Conservation (phyloP, 2,113 vertebrate species). For the Conger conger region DNA sequence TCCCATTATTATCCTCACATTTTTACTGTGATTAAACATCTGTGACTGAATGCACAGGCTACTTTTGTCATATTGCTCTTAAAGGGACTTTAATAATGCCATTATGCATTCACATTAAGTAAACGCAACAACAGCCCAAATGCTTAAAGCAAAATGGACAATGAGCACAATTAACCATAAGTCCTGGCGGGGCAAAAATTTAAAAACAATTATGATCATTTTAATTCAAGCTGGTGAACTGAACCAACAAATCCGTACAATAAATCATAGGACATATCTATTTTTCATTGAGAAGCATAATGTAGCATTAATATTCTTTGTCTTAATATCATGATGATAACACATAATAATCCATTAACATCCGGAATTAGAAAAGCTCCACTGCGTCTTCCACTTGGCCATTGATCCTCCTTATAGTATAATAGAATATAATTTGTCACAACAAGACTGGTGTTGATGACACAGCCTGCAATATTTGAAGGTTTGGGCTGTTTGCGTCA, state of each 20-base stretch:
- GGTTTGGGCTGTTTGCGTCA: not conserved
- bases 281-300: not conserved
- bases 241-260: not conserved
- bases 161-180: not conserved
- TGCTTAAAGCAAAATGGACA: not conserved
- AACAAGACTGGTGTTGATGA: not conserved
- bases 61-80: not conserved
- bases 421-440: not conserved
- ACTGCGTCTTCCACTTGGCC: not conserved
- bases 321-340: not conserved
- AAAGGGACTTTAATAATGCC: not conserved
- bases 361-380: not conserved
- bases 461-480: not conserved
- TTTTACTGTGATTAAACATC: not conserved
- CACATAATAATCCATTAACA: not conserved
- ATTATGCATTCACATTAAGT: not conserved
- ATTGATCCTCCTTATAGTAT: not conserved
- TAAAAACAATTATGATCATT: not conserved
- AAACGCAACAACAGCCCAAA: not conserved
- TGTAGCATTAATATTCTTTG: not conserved
- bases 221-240: not conserved
- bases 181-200: not conserved
- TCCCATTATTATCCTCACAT: not conserved
- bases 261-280: not conserved
- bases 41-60: not conserved